Conservation (phyloP, 2,888 invertebrate genomes). For the Amphipyra berbera region DNA sequence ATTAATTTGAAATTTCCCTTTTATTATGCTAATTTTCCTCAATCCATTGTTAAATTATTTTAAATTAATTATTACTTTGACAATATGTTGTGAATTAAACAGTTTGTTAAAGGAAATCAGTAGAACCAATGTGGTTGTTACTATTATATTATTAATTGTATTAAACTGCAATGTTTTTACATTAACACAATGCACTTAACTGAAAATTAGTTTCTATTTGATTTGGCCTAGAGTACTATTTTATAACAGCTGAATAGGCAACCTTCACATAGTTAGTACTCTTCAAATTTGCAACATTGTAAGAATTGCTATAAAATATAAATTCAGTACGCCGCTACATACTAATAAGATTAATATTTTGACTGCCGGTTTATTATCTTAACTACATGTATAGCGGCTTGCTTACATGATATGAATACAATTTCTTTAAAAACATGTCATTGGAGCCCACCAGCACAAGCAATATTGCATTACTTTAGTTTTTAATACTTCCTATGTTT, state of each 20-base stretch:
- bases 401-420: too few species aligned
- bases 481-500: too few species aligned
- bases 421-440: too few species aligned
- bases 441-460: too few species aligned
- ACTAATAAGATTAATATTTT: background rate
- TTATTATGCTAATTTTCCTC: background rate
- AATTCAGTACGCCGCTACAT: background rate
- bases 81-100: too few species aligned
- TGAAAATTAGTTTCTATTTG: slow-evolving; percentile 22
- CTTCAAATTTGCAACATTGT: background rate
- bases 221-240: slow-evolving; percentile 16
- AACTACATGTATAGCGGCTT: too few species aligned
- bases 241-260: background rate
- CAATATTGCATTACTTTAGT: too few species aligned
- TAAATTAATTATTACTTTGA: slow-evolving; percentile 1
- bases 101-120: too few species aligned
- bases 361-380: background rate
- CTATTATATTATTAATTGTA: too few species aligned
- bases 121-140: too few species aligned
- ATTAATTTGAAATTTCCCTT: slow-evolving; percentile 6
- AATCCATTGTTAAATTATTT: background rate
- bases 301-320: too few species aligned
- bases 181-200: background rate
- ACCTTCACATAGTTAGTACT: slow-evolving; percentile 7
- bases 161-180: too few species aligned